Evolutionary conservation across 2,113 vertebrate genomes (phyloP), one percentile per base, ranked within the genome.

Genomic region (Hiodon tergisus): DNA sequence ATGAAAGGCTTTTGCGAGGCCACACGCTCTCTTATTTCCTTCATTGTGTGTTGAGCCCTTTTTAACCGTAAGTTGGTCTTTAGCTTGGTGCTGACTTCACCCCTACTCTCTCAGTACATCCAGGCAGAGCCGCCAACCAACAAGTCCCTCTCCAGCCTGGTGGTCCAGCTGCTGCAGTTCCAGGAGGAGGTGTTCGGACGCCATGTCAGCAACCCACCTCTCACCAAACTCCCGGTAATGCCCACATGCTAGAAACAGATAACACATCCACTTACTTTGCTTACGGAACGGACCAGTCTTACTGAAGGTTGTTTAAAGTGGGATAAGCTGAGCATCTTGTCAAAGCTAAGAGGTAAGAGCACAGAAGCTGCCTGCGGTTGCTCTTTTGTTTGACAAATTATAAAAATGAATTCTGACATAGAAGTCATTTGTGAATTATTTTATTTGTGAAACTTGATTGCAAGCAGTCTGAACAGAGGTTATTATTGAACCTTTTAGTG

Each of bases 101-200:
- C 70, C n/a, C 74, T 3, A 83, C 47, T 60, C 48, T 68, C 69
- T 9, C 76, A 98, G 95, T 98, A 98, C 87, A 98, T 98, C 81
- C 96, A 98, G 87, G 95, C 95, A 0, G 96, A 98, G 79, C 96
- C 95, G 67, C 96, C 96, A 71, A 98, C 96, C 85, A 98, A 98
- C 87, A 98, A 98, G 86, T 98, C 96, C 51, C 86, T 98, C 81
- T 97, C 96, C 84, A 97, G 96, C 82, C 92, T 98, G 84, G 96
- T 98, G 84, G 95, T 98, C 78, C 96, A 98, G 84, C 87, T 98
- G 81, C 92, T 98, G 78, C 96, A 98, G 85, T 98, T 98, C 86
- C 96, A 98, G 85, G 96, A 98, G 90, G 96, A 98, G 86, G 96
- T 98, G 73, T 97, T 98, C 75, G 96, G 96, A 6, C 93, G 95